Base-by-base conservation (phyloP, 2,888 invertebrate genomes). In the Hydraecia micacea region DNA sequence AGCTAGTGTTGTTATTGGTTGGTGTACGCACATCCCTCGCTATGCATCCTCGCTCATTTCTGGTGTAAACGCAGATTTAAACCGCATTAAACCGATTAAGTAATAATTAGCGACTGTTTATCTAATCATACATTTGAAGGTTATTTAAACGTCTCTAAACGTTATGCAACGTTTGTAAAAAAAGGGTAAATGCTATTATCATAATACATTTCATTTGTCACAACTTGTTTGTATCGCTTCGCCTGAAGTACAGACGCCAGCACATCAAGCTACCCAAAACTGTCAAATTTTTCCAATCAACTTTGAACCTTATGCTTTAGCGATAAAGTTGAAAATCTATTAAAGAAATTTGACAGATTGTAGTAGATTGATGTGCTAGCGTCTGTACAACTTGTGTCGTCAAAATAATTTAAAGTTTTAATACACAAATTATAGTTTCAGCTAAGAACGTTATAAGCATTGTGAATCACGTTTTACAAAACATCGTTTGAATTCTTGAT, bases 371-470 rank as follows among this genome's bases (percentile, higher is more conserved):
- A 36, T 36, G 36, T 36, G 36, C 36, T 36, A 3, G 36, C 36
- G 36, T 2, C 36, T 36, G 36, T 36, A 36, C 5, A 15, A 32
- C 15, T 58, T 9, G 25, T 58, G 15, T 76, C 62, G n/a, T 68
- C 49, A 79, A 76, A 78, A 77, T 75, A 73, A 84, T 73, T 60
- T 46, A 60, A 75, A 72, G 60, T 77, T 67, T 52, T 28, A 67
- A 67, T 69, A 75, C 25, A 76, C 36, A 73, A 39, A 65, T 78
- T 42, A 74, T n/a, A 52, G 39, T 73, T 81, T 66, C 52, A 58
- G 66, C 28, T 70, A 15, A 42, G 18, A 73, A 62, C 36, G n/a
- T 66, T 69, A 60, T 32, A 32, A 32, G 32, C 32, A 62, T 58
- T 36, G 32, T 65, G 15, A 55, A 66, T 36, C 9, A 42, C 62